Conservation (phyloP, 2,797 vertebrate genomes). For the Myotis planiceps region DNA sequence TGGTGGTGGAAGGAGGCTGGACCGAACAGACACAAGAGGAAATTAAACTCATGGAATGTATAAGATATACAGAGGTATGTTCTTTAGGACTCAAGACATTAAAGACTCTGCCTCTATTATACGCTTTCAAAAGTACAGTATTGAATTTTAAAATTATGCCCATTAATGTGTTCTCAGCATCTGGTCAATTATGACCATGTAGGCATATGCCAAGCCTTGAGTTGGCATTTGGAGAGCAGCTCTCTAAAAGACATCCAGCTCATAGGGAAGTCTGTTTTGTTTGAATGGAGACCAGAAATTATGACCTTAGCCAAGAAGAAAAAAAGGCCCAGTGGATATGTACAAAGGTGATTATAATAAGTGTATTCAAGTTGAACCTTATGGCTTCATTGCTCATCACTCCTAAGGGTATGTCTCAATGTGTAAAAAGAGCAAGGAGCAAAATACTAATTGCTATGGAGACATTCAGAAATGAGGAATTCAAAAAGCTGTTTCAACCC, state of each 20-base stretch:
- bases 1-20: slow-evolving; percentile 74
- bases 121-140: slow-evolving; percentile 17
- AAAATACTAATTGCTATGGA: slow-evolving; percentile 65
- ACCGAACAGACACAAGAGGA: slow-evolving; percentile 73
- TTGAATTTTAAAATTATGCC: slow-evolving; percentile 58
- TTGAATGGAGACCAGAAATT: slow-evolving; percentile 77
- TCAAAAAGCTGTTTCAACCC: slow-evolving; percentile 65
- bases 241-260: slow-evolving; percentile 52
- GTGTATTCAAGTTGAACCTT: slow-evolving; percentile 67
- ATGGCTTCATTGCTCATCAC: slow-evolving; percentile 64
- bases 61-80: slow-evolving; percentile 66
- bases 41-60: slow-evolving; percentile 73
- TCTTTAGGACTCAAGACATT: neutral
- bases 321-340: slow-evolving; percentile 65
- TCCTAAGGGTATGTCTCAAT: slow-evolving; percentile 70
- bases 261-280: slow-evolving; percentile 69
- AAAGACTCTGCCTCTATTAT: neutral
- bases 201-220: slow-evolving; percentile 47
- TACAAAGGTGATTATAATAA: slow-evolving; percentile 72
- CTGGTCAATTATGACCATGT: slow-evolving; percentile 53
- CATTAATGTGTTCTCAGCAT: slow-evolving; percentile 45
- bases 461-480: slow-evolving; percentile 69
- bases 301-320: slow-evolving; percentile 67
- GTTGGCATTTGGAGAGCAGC: slow-evolving; percentile 60
- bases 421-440: slow-evolving; percentile 72